Conservation (phyloP, 2,888 invertebrate genomes). For the Phortica magna region DNA sequence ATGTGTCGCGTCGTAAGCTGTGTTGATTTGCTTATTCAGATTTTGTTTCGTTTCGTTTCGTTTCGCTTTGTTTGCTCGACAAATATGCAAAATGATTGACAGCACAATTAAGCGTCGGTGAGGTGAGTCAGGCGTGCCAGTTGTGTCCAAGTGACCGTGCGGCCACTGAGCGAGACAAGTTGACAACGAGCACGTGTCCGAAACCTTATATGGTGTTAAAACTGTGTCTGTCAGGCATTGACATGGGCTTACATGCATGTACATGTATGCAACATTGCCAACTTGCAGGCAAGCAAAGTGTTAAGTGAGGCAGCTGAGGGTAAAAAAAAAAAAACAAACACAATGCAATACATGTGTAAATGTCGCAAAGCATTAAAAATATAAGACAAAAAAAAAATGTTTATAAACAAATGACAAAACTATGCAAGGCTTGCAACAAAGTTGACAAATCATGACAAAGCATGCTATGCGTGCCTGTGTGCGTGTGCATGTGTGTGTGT, state of each 20-base stretch:
- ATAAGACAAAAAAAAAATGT: background rate
- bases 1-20: background rate
- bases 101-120: constrained; percentile 62
- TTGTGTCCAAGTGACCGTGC: constrained; percentile 19
- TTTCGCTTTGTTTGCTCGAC: constrained; percentile 46
- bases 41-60: constrained; percentile 14
- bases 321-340: background rate
- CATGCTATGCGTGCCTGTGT: no score
- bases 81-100: constrained; percentile 72
- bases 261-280: background rate
- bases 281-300: background rate
- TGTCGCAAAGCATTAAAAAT: background rate
- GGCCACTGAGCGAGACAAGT: constrained; percentile 30
- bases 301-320: background rate
- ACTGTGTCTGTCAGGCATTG: constrained; percentile 1
- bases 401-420: background rate
- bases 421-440: no score
- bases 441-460: no score
- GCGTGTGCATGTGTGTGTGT: no score
- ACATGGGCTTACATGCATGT: background rate
- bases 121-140: constrained; percentile 4
- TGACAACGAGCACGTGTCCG: constrained; percentile 13
- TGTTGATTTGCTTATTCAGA: constrained; percentile 18
- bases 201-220: constrained; percentile 59
- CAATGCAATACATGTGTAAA: constrained; percentile 1